Evolutionary conservation across 2,797 vertebrate genomes (phyloP).

Genomic region (Fistularia commersonii): DNA sequence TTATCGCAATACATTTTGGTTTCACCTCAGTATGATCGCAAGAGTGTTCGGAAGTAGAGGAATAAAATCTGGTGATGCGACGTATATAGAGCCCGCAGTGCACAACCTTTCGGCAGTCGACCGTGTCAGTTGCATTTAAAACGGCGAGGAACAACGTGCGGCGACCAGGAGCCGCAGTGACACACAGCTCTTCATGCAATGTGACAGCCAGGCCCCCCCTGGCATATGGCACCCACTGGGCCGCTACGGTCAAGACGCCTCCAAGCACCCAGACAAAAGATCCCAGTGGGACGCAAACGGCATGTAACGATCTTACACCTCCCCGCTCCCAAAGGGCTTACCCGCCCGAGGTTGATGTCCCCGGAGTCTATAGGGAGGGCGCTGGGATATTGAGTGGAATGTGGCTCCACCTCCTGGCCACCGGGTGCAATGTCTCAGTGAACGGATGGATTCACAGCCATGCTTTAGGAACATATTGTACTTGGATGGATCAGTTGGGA

Average conservation of each 20-base stretch:
- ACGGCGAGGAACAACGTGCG: slow-evolving; percentile 2
- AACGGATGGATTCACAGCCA: neutral
- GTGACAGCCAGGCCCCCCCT: slow-evolving; percentile 50
- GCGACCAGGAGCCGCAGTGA: slow-evolving; percentile 44
- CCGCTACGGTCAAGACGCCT: slow-evolving; percentile 46
- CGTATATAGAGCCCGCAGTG: neutral
- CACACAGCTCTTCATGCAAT: slow-evolving; percentile 43
- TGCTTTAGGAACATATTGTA: slow-evolving; percentile 47
- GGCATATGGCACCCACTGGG: slow-evolving; percentile 62
- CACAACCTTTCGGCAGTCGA: neutral
- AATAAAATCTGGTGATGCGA: neutral
- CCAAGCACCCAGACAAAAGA: slow-evolving; percentile 59
- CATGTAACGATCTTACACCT: slow-evolving; percentile 48
- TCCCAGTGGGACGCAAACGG: slow-evolving; percentile 52
- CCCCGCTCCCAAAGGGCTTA: slow-evolving; percentile 16
- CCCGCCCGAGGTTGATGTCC: slow-evolving; percentile 1
- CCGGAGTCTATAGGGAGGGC: neutral
- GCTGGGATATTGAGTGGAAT: slow-evolving; percentile 31
- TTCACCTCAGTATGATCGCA: too few relatives aligned
- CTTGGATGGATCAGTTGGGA: slow-evolving; percentile 40
- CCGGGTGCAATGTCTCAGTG: neutral
- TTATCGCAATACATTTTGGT: too few relatives aligned
- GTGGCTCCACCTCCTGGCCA: slow-evolving; percentile 53
- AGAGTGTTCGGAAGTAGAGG: neutral
- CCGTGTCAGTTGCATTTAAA: slow-evolving; percentile 7